These are phyloP conservation scores for Triplophysa bombifrons DNA, from an alignment of 2,797 vertebrate species.

Conservation along the genomic window DNA sequence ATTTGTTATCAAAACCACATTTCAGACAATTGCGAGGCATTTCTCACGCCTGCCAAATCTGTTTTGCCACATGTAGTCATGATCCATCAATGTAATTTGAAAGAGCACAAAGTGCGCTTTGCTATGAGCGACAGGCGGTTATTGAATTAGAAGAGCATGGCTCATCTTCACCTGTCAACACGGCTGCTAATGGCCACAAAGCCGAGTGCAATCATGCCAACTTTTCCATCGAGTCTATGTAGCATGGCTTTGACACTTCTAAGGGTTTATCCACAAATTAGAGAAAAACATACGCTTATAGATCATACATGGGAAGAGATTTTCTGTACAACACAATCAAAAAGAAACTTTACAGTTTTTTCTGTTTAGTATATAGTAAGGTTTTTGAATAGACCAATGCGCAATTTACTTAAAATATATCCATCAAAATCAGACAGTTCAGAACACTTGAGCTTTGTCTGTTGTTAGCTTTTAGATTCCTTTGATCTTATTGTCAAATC, in stretches of 20 bases:
- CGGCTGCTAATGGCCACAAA: slow-evolving; percentile 40
- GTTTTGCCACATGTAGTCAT: slow-evolving; percentile 69
- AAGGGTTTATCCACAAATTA: slow-evolving; percentile 16
- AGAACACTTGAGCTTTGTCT: slow-evolving; percentile 16
- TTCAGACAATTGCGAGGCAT: slow-evolving; percentile 62
- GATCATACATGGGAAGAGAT: not conserved
- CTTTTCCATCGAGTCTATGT: slow-evolving; percentile 19
- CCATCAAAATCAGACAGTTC: slow-evolving; percentile 14
- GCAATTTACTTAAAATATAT: slow-evolving; percentile 5
- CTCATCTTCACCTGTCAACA: slow-evolving; percentile 69
- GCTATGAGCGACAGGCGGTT: slow-evolving; percentile 69
- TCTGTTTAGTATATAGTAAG: slow-evolving; percentile 3
- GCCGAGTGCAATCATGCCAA: slow-evolving; percentile 30
- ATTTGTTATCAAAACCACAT: slow-evolving; percentile 70
- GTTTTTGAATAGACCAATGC: slow-evolving; percentile 8
- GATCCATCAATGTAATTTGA: slow-evolving; percentile 78
- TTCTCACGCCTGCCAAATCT: slow-evolving; percentile 67
- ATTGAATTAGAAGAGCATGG: slow-evolving; percentile 71
- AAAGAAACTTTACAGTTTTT: not conserved
- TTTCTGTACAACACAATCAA: not conserved
- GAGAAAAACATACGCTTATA: not conserved
- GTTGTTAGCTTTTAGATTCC: slow-evolving; percentile 33
- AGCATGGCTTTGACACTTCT: slow-evolving; percentile 12
- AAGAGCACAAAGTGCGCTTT: slow-evolving; percentile 68
- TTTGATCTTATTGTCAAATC: slow-evolving; percentile 30